These are phyloP conservation scores for Apodemia hepburni DNA, from an alignment of 2,888 invertebrate species.

Conservation along the genomic window DNA sequence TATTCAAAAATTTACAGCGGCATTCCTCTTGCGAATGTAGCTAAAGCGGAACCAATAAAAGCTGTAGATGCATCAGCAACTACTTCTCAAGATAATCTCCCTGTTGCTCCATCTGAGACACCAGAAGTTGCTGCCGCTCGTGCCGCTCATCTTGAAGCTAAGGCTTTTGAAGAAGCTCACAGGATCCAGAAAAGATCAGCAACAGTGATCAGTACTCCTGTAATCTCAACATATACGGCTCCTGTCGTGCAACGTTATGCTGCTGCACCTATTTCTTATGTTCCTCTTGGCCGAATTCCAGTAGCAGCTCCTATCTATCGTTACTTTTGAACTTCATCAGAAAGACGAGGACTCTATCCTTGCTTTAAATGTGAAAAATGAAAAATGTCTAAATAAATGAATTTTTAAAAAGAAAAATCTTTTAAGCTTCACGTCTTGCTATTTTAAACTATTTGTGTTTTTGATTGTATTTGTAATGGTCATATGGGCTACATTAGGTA, in stretches of 20 bases:
- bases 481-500: too few species aligned
- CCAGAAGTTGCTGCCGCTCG: conserved; percentile 65
- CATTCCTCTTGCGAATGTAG: conserved; percentile 18
- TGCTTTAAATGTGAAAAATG: conserved; percentile 51
- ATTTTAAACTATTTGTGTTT: neutral
- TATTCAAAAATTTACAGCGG: neutral
- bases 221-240: conserved; percentile 46
- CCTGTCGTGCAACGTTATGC: conserved; percentile 40
- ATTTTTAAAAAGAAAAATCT: neutral
- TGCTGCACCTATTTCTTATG: conserved; percentile 42
- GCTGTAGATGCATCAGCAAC: conserved; percentile 24
- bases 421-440: neutral
- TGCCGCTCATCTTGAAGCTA: conserved; percentile 61
- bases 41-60: conserved; percentile 26
- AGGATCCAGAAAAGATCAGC: conserved; percentile 64
- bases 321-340: conserved; percentile 56
- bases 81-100: conserved; percentile 38
- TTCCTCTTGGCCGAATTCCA: conserved; percentile 42
- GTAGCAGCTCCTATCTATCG: conserved; percentile 48
- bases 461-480: neutral
- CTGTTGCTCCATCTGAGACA: conserved; percentile 57
- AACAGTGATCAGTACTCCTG: conserved; percentile 30
- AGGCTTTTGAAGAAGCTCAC: conserved; percentile 55
- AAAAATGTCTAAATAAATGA: conserved; percentile 36
- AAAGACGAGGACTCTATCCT: conserved; percentile 44